These are phyloP conservation scores for Drosophila sp. DNA, from an alignment of 1,140 invertebrate species.

Conservation along the genomic window DNA sequence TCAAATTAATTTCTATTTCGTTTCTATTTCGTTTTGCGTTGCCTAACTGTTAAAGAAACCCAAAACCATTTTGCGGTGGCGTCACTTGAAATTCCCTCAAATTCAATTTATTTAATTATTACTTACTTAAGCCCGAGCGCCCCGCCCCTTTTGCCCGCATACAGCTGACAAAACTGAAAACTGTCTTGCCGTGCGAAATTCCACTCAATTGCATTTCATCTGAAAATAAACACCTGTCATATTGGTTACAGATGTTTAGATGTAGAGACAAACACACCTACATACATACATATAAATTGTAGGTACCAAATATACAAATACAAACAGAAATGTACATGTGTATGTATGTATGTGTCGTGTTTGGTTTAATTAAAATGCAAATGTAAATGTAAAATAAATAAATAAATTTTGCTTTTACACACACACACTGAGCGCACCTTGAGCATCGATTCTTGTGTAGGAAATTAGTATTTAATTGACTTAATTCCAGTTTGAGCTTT, in stretches of 20 bases:
- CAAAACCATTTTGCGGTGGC: no score
- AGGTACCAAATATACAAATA: neutral
- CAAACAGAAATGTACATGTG: slow-evolving; percentile 6
- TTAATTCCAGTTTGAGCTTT: neutral
- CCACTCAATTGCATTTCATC: slow-evolving; percentile 52
- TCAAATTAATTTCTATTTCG: no score
- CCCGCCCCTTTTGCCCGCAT: neutral
- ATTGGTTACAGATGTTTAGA: slow-evolving; percentile 22
- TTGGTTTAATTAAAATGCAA: slow-evolving; percentile 42
- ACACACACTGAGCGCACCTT: slow-evolving; percentile 15
- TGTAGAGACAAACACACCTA: neutral
- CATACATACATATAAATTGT: neutral
- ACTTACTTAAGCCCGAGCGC: slow-evolving; percentile 20
- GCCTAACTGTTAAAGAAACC: neutral
- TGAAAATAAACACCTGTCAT: slow-evolving; percentile 62
- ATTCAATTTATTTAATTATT: slow-evolving; percentile 55
- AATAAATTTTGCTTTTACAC: slow-evolving; percentile 40
- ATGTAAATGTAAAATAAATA: slow-evolving; percentile 42
- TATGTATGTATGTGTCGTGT: slow-evolving; percentile 29
- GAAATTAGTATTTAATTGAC: slow-evolving; percentile 26
- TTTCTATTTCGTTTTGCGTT: no score
- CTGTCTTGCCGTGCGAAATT: slow-evolving; percentile 36
- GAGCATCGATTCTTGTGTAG: slow-evolving; percentile 5
- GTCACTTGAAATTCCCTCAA: slow-evolving; percentile 1
- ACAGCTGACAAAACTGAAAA: slow-evolving; percentile 46